Percentiles rank a stretch among this genome's conserved stretches.
phyloP scores from a whole-genome alignment of 2,113 vertebrate species.

The Chloebia gouldiae region DNA sequence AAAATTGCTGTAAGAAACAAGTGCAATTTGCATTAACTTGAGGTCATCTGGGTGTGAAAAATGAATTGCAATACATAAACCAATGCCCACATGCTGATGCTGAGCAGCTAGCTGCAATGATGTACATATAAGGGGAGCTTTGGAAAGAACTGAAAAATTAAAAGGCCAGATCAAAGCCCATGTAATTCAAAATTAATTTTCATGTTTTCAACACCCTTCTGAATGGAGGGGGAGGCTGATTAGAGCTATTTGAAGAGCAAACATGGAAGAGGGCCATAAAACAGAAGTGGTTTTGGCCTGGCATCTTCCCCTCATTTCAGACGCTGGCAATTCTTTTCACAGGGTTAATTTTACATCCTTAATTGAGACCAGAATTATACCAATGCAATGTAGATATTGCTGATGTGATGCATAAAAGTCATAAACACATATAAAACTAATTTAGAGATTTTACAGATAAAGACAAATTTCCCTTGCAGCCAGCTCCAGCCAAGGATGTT shows the following conservation, averaged over 20 bases:
- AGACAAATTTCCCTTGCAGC: not conserved
- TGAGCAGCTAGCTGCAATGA: not conserved
- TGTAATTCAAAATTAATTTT: conserved; percentile 28
- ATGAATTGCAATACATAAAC: not conserved
- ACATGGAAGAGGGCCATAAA: conserved; percentile 13
- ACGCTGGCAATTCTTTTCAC: not conserved
- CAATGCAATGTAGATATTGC: not conserved
- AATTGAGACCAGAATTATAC: not conserved
- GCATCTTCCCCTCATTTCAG: not conserved
- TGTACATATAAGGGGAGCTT: not conserved
- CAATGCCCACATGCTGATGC: not conserved
- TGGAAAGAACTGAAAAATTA: not conserved
- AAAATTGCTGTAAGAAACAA: conserved; percentile 26
- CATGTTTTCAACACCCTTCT: not conserved
- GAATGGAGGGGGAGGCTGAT: not conserved
- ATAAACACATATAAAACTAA: not conserved
- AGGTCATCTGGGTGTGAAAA: not conserved
- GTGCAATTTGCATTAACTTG: not conserved
- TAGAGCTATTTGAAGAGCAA: conserved; percentile 16
- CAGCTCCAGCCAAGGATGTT: not conserved
- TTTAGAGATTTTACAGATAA: not conserved
- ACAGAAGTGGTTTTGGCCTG: not conserved
- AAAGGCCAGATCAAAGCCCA: not conserved
- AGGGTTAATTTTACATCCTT: not conserved
- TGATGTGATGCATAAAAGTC: not conserved